Base-by-base conservation (phyloP, 2,888 invertebrate genomes). In the Leptopilina drosophilae region DNA sequence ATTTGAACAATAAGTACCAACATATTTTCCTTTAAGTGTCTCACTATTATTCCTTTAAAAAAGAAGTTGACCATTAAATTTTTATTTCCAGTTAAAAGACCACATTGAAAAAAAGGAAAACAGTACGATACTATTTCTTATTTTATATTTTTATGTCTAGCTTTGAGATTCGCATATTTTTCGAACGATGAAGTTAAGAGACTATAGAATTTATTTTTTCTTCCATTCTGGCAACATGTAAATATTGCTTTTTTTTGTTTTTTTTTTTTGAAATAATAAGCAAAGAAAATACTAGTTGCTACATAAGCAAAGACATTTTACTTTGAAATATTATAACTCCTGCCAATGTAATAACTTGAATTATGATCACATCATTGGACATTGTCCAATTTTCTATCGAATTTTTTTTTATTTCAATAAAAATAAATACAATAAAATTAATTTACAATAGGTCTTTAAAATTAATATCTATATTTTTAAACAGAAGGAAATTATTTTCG, bases 301-400 rank as follows among this genome's bases (percentile, higher is more conserved):
- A 83, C 84, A 84, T 83, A 84, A 82, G 82, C 83, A 83, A 82
- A 82, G 20, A 56, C 53, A 59, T 56, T 85, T 84, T 81, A 69
- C 65, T 49, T 82, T 75, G 56, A 84, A 82, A 82, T 82, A 84
- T 87, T 8, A 82, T 84, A 84, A 77, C 82, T 79, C 81, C 79
- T 84, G 85, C 79, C 85, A 82, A 82, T 84, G 83, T 84, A 87
- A 87, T 88, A 88, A 87, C 85, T 82, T 77, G 87, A 87, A 86
- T 86, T 87, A 89, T 88, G 86, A 87, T 89, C 85, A 88, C 87
- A 64, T 80, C 83, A 84, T 88, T 90, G 89, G 89, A 89, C 79
- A 80, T 81, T 81, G 80, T 89, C 89, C 89, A 89, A 88, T 83
- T 84, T 65, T 80, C 83, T 81, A 59, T 56, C 65, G 65, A 79